These are phyloP conservation scores for Apamea crenata DNA, from an alignment of 2,888 invertebrate genomes.

Conservation along the genomic window DNA sequence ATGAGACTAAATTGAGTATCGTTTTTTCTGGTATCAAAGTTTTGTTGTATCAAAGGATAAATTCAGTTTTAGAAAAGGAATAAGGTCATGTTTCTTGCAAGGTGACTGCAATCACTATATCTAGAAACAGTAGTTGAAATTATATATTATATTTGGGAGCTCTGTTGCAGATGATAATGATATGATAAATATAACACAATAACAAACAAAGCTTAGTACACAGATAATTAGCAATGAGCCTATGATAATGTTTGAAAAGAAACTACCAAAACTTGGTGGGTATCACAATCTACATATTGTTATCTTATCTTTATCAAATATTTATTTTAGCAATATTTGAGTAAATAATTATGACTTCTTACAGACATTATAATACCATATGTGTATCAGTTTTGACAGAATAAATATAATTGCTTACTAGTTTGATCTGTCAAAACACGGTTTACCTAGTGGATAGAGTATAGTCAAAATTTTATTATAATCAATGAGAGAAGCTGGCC, in stretches of 20 bases:
- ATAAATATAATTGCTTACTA: no score
- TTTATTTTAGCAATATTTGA: constrained; percentile 15
- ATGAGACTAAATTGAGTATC: not conserved
- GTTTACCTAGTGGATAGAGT: no score
- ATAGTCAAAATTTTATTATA: no score
- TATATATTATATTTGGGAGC: not conserved
- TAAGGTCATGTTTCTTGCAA: not conserved
- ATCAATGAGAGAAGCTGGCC: no score
- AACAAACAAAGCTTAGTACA: constrained; percentile 4
- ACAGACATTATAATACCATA: no score
- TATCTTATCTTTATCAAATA: constrained; percentile 55
- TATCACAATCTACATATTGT: not conserved
- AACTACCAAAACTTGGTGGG: constrained; percentile 27
- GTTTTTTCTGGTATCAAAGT: not conserved
- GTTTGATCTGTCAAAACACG: no score
- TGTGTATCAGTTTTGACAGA: no score
- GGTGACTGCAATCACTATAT: not conserved
- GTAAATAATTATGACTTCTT: no score
- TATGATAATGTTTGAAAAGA: constrained; percentile 4
- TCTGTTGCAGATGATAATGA: not conserved
- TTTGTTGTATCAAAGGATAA: not conserved
- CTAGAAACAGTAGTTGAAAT: not conserved
- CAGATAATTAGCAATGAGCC: not conserved
- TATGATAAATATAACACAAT: not conserved
- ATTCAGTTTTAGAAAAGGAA: not conserved